These are phyloP conservation scores for Plectropomus leopardus DNA, from an alignment of 2,113 vertebrate species.

Conservation along the genomic window DNA sequence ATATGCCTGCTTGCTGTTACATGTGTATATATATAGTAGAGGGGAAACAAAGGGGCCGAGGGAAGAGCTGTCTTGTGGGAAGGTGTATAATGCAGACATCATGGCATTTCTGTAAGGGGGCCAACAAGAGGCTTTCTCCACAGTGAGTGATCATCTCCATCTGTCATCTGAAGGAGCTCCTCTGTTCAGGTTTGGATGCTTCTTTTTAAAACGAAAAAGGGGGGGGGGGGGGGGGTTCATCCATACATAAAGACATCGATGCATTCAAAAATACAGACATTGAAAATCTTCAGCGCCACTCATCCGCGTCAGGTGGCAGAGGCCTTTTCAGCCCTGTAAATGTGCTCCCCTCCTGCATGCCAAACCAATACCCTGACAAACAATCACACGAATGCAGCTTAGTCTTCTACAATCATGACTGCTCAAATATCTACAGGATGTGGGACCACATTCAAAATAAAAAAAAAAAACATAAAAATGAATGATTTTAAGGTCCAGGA, in stretches of 20 bases:
- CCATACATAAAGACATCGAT: not conserved
- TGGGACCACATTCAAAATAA: not conserved
- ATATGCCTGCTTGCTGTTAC: slow-evolving; percentile 1
- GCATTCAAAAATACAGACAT: slow-evolving; percentile 35
- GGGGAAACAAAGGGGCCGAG: slow-evolving; percentile 46
- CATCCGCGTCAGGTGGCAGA: slow-evolving; percentile 44
- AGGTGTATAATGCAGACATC: slow-evolving; percentile 65
- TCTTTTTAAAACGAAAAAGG: slow-evolving; percentile 19
- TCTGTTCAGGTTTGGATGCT: slow-evolving; percentile 15
- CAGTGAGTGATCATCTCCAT: slow-evolving; percentile 61
- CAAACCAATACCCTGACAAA: slow-evolving; percentile 44
- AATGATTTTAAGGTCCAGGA: no score
- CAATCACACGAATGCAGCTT: slow-evolving; percentile 36
- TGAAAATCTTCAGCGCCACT: slow-evolving; percentile 42
- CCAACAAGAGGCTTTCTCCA: slow-evolving; percentile 59
- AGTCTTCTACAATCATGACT: slow-evolving; percentile 4
- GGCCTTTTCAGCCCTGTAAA: slow-evolving; percentile 46
- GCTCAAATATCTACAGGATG: slow-evolving; percentile 17
- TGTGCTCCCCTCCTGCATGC: slow-evolving; percentile 6
- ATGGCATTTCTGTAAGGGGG: slow-evolving; percentile 58
- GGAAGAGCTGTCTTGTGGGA: slow-evolving; percentile 34
- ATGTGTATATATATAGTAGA: slow-evolving; percentile 17
- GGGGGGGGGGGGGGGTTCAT: slow-evolving; percentile 27
- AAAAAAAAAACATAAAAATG: not conserved
- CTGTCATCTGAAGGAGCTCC: slow-evolving; percentile 56